Evolutionary conservation across 2,113 vertebrate genomes (phyloP), one percentile per base, ranked within the genome.

Genomic region (Seriola rivoliana): DNA sequence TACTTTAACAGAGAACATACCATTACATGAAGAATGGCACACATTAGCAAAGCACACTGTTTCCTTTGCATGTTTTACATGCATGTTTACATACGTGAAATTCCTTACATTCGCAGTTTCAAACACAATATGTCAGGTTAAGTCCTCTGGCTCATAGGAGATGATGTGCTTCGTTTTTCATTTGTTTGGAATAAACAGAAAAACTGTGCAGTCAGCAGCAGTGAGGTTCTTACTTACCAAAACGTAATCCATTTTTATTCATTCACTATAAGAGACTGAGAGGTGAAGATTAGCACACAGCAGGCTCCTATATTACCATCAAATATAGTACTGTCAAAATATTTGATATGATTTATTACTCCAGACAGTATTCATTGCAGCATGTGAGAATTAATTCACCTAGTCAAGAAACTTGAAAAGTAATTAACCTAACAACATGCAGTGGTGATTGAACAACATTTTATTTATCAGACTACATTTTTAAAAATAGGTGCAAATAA

Each of bases 391-490:
- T 54, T 10, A 7, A 71, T 67, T 44, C 23, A 78, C 21, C 19
- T 32, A 25, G 59, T 75, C 72, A 40, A 23, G n/a, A 75, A 38
- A 64, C 64, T 23, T 67, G 46, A 7, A 54, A 67, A 84, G 34
- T 32, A 60, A 72, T 78, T 14, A 12, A 38, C 34, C 17, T 8
- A 12, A 19, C 21, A 36, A 29, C 52, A 50, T 57, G 13, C 36
- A 21, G 23, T 44, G 3, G 23, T 52, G 52, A 59, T 10, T 42
- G 8, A 42, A 42, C 40, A 42, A 9, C 40, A 42, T 42, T 42
- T 42, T 9, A 42, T 42, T 58, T 5, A 59, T 44, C 21, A 19
- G 40, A 14, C 21, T 4, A 23, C 12, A 19, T 36, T 48, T 58
- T 48, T 25, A 3, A 1, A 13, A 25, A 3, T 17, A 5, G 32